Evolutionary conservation across 2,888 invertebrate species (phyloP), one percentile per base, ranked within the genome.

Genomic region (Sinelater perroti): DNA sequence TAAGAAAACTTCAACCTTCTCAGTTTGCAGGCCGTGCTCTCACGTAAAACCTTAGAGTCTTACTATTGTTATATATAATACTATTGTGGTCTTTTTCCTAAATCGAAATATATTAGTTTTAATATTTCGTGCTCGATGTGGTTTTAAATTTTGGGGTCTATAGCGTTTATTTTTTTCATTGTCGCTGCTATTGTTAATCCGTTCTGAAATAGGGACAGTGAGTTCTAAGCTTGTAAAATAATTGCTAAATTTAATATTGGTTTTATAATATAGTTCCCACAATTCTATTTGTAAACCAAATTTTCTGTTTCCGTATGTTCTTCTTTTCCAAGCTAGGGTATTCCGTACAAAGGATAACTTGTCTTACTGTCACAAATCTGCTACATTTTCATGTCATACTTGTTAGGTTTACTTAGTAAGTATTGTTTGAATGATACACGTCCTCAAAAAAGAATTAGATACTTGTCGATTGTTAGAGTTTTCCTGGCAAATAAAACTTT

Each of bases 351-450:
- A 16, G 52, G 30, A 21, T 54, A 54, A 26, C 45, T 30, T 13
- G 46, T 44, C n/a, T n/a, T n/a, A 16, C 20, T 44, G 16, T 44
- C 45, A 14, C 17, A 54, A 46, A 46, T 35, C 38, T 17, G 47
- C 47, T 47, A 54, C 26, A 54, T 44, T 20, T 57, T 54, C 57
- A 50, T 58, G 30, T 56, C 56, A 36, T 60, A 60, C 42, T 60
- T 52, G 28, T 60, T 42, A 35, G 56, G 53, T 60, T 55, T 61
- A 21, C 31, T 44, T 8, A 59, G 36, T 33, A 61, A 30, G 26
- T 59, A 59, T 17, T 59, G n/a, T n/a, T n/a, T n/a, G n/a, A n/a
- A n/a, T n/a, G n/a, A n/a, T n/a, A 24, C 4, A 24, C 4, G 36
- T 36, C 36, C 36, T n/a, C 36, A 7, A 36, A 36, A 36, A 13